A percentile compares a stretch with the other conserved stretches of the same genome.
Evolutionary conservation across 37 sponge, comb jelly and placozoan species (phyloP).

Genomic region (Ianthella basta): DNA sequence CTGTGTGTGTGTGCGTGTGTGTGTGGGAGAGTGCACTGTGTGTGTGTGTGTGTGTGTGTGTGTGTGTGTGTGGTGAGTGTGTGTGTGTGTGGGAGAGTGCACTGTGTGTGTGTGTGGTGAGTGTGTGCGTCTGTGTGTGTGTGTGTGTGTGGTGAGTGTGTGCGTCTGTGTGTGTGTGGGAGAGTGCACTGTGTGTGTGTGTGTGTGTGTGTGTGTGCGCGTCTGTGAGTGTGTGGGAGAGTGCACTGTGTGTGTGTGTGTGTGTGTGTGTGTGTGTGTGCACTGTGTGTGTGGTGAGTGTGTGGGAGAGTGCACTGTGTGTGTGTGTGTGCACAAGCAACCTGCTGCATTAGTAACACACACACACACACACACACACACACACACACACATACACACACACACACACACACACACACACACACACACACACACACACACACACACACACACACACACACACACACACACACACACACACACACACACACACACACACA

Average conservation of each 20-base stretch:
- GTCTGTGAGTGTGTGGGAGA: too few species aligned
- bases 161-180: background rate
- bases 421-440: too few species aligned
- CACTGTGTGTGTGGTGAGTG: background rate
- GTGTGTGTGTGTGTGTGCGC: background rate
- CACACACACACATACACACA: too few species aligned
- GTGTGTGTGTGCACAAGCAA: too few species aligned
- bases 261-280: background rate
- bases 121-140: slow-evolving; percentile 24
- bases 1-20: slow-evolving; percentile 21
- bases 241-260: background rate
- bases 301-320: background rate
- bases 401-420: too few species aligned
- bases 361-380: too few species aligned
- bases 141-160: background rate
- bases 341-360: too few species aligned
- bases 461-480: too few species aligned
- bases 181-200: background rate
- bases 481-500: too few species aligned
- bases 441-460: too few species aligned
- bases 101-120: slow-evolving; percentile 20
- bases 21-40: slow-evolving; percentile 7
- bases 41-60: slow-evolving; percentile 23
- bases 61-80: slow-evolving; percentile 26
- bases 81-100: slow-evolving; percentile 18